These are phyloP conservation scores for Sisor rabdophorus DNA, from an alignment of 2,113 vertebrate species.

Conservation along the genomic window DNA sequence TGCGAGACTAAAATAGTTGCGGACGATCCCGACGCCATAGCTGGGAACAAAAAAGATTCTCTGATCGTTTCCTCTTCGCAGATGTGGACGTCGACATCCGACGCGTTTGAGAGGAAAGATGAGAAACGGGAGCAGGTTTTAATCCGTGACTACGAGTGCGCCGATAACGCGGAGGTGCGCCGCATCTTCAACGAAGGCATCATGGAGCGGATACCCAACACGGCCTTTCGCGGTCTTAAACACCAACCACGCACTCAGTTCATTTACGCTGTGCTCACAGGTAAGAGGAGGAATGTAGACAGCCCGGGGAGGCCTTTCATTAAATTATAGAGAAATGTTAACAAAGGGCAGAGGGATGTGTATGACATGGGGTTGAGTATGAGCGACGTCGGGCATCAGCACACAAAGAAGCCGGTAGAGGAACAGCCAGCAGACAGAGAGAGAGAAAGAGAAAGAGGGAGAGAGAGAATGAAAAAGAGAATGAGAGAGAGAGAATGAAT, in stretches of 20 bases:
- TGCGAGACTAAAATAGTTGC: constrained; percentile 97
- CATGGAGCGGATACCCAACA: constrained; percentile 92
- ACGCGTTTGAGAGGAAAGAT: constrained; percentile 63
- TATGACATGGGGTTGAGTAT: background rate
- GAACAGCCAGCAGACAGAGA: constrained; percentile 46
- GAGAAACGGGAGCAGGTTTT: constrained; percentile 70
- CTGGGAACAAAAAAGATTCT: constrained; percentile 83
- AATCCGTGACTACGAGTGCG: constrained; percentile 87
- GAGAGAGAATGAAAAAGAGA: constrained; percentile 54
- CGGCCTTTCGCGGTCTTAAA: constrained; percentile 84
- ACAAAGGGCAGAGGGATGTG: background rate
- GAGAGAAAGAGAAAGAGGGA: constrained; percentile 55
- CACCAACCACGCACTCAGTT: constrained; percentile 84
- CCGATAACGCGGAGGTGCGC: constrained; percentile 81
- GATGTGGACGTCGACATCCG: constrained; percentile 78
- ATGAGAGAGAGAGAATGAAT: constrained; percentile 58
- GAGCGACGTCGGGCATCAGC: background rate
- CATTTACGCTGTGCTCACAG: constrained; percentile 81
- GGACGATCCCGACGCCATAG: constrained; percentile 86
- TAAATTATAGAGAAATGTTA: background rate
- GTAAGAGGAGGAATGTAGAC: constrained; percentile 66
- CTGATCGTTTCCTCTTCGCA: constrained; percentile 74
- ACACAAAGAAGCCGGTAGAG: constrained; percentile 59
- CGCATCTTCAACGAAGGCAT: constrained; percentile 95
- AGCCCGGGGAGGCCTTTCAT: background rate